A percentile compares a stretch with the other conserved stretches of the same genome.
phyloP scores from a whole-genome alignment of 2,113 vertebrate species.

The Gallinago undulata region DNA sequence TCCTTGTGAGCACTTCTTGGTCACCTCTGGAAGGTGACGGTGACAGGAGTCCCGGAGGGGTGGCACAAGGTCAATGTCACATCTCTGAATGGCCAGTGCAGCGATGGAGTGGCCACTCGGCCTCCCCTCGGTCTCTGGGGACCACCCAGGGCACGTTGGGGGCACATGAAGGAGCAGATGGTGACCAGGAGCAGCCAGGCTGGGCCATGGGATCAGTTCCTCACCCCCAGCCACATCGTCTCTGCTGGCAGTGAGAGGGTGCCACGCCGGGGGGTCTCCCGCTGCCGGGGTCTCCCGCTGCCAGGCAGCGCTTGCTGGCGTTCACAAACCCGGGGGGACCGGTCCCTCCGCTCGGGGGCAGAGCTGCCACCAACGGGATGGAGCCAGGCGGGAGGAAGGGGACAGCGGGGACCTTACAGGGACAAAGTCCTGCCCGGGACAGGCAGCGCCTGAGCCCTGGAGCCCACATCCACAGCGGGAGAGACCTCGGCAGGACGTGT shows the following conservation, averaged over 20 bases:
- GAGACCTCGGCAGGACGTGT: accelerated
- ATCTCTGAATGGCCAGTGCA: accelerated
- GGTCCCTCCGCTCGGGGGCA: not conserved
- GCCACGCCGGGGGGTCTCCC: too few relatives aligned
- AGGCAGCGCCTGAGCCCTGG: not conserved
- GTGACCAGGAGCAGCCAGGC: not conserved
- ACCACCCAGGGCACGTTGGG: accelerated
- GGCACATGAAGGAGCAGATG: accelerated
- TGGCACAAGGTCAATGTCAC: not conserved
- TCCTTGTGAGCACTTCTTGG: too few relatives aligned
- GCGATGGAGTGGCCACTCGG: not conserved
- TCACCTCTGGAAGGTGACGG: not conserved
- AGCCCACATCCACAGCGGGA: accelerated
- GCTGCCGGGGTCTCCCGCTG: too few relatives aligned
- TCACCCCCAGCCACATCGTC: accelerated
- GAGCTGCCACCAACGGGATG: not conserved
- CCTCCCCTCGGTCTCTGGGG: accelerated
- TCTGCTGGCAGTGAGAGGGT: too few relatives aligned
- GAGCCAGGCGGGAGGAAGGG: not conserved
- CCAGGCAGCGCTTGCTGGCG: too few relatives aligned
- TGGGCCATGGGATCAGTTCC: accelerated
- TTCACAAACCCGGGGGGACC: not conserved
- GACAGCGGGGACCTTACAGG: not conserved
- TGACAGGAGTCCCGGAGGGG: too few relatives aligned
- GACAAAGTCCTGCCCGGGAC: too few relatives aligned